Base-by-base conservation (phyloP, 2,888 invertebrate genomes). In the Drosophila affinis region DNA sequence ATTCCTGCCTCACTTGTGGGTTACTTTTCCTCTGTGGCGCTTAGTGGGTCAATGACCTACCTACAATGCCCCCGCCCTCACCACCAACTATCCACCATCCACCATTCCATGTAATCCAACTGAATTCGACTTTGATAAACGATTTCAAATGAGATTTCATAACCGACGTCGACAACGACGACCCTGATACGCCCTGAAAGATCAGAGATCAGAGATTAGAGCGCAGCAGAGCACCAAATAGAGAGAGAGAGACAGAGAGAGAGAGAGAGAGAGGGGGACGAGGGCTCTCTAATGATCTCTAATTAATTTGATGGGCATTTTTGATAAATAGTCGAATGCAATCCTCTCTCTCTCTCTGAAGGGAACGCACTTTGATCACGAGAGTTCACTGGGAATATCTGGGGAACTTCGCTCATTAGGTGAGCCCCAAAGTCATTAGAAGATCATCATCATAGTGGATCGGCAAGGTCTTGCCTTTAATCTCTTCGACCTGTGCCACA, bases 301-400 rank as follows among this genome's bases (percentile, higher is more conserved):
- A 83, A 77, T 81, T 82, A 86, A 77, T 81, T 79, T 76, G 78
- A 82, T 81, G 45, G 24, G 18, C 45, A 14, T 45, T 27, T 63
- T 45, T 63, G 62, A 63, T 63, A 64, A 64, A 63, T 63, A 18
- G 44, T 51, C 17, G 64, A 63, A 49, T 17, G 49, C 64, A 49
- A 51, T 63, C 44, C 12, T 5, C 34, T 4, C 34, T 34, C 12
- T 12, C 17, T 29, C 10, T 49, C 44, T 21, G 39, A 9, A 14
- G 29, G 9, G 29, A 5, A 7, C 7, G n/a, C 39, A 14, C 39
- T 39, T 39, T 39, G 39, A 3, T n/a, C n/a, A n/a, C 7, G 21
- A 39, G 39, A 39, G 14, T 1, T 6, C 3, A 2, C 27, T 7
- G 7, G 14, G 39, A 6, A 39, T 39, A 6, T 39, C 14, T 39